Conservation (phyloP, 2,888 invertebrate species). For the Acleris literana region DNA sequence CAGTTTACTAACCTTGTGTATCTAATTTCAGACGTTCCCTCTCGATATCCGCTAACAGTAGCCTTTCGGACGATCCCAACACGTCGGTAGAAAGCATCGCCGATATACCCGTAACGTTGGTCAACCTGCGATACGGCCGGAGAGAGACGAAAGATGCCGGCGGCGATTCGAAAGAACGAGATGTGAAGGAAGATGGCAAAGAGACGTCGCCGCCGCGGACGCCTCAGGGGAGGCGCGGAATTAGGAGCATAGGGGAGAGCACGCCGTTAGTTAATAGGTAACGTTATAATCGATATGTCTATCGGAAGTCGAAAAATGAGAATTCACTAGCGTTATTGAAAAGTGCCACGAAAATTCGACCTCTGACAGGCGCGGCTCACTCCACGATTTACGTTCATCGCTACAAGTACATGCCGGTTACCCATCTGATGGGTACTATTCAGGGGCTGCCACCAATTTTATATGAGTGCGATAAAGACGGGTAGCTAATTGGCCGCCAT, state of each 20-base stretch:
- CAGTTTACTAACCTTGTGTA: background rate
- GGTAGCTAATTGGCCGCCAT: too few species aligned
- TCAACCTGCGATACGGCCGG: conserved; percentile 66
- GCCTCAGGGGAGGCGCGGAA: conserved; percentile 61
- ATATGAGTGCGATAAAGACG: too few species aligned
- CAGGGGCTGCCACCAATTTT: too few species aligned
- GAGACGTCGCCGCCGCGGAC: conserved; percentile 50
- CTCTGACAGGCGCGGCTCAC: too few species aligned
- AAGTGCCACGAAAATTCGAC: too few species aligned
- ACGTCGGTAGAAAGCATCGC: conserved; percentile 75
- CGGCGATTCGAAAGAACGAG: conserved; percentile 22
- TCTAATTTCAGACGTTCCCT: conserved; percentile 58
- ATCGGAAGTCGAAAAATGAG: too few species aligned
- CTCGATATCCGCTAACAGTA: conserved; percentile 74
- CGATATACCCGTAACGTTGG: conserved; percentile 70
- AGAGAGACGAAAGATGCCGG: conserved; percentile 37
- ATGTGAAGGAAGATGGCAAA: conserved; percentile 28
- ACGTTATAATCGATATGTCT: too few species aligned
- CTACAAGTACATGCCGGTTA: too few species aligned
- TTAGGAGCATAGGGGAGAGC: conserved; percentile 55
- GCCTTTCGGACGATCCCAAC: conserved; percentile 73
- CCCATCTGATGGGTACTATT: too few species aligned
- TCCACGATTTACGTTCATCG: too few species aligned
- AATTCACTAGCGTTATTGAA: too few species aligned
- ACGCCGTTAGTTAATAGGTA: conserved; percentile 60